These are phyloP conservation scores for Aleadryas rufinucha DNA, from an alignment of 2,113 vertebrate genomes.

Conservation along the genomic window DNA sequence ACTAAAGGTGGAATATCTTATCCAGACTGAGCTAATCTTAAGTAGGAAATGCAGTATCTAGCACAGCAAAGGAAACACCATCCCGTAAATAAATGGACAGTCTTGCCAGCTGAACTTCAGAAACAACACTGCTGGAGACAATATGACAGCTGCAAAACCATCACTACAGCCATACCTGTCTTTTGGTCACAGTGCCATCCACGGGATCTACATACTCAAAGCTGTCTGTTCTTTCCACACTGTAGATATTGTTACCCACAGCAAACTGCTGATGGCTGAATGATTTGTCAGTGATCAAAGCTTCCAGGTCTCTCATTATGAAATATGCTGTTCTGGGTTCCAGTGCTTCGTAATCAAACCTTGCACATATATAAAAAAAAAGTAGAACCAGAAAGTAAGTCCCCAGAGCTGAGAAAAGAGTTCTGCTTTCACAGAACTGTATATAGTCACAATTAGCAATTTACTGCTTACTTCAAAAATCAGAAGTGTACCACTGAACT, in stretches of 20 bases:
- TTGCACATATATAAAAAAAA: conserved; percentile 33
- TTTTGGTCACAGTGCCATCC: conserved; percentile 93
- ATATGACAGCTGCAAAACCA: background rate
- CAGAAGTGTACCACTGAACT: background rate
- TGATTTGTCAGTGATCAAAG: conserved; percentile 87
- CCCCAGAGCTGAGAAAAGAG: background rate
- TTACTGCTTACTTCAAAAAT: background rate
- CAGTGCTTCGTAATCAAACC: conserved; percentile 97
- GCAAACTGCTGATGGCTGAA: conserved; percentile 95
- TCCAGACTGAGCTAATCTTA: background rate
- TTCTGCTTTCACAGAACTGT: background rate
- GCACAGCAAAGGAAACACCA: background rate
- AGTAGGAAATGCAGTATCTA: background rate
- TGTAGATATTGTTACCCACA: conserved; percentile 89
- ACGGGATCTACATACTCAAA: conserved; percentile 97
- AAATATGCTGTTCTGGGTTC: conserved; percentile 89
- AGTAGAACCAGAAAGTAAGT: background rate
- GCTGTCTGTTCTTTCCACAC: conserved; percentile 90
- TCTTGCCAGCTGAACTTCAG: background rate
- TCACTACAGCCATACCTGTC: conserved; percentile 84
- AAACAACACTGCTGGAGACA: background rate
- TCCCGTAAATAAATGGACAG: background rate
- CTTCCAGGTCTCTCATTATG: conserved; percentile 93
- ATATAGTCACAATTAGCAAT: background rate
- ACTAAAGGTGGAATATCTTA: background rate